phyloP scores from a whole-genome alignment of 2,113 vertebrate species.

The Poeciliopsis occidentalis region DNA sequence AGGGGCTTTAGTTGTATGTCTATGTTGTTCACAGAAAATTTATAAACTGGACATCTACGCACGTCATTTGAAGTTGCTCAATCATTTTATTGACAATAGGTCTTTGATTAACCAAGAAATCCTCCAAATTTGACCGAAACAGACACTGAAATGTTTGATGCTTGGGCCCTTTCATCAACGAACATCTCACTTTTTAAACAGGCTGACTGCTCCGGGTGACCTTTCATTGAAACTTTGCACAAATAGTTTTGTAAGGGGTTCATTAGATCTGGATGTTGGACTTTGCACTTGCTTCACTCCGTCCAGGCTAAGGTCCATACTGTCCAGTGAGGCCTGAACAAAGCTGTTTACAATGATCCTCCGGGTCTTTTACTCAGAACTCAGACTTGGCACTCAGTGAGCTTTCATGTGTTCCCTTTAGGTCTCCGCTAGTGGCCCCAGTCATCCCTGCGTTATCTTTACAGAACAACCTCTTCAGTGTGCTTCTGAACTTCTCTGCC shows the following conservation, averaged over 20 bases:
- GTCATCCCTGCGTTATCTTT: conserved; percentile 69
- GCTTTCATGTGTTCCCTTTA: conserved; percentile 91
- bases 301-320: not conserved
- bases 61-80: too few species aligned
- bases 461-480: conserved; percentile 84
- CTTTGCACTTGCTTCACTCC: not conserved
- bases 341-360: not conserved
- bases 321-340: not conserved
- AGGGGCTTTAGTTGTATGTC: too few species aligned
- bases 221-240: not conserved
- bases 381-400: conserved; percentile 93
- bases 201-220: not conserved
- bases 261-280: not conserved
- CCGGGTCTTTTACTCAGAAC: conserved; percentile 75
- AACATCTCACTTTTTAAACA: not conserved
- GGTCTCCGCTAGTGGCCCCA: conserved; percentile 83
- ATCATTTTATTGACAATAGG: not conserved
- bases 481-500: conserved; percentile 92
- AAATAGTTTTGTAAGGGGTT: not conserved
- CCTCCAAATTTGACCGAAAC: not conserved
- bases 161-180: not conserved
- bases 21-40: too few species aligned
- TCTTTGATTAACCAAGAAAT: not conserved
- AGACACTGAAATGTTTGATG: not conserved
- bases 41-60: too few species aligned